phyloP scores from a whole-genome alignment of 1,140 invertebrate species.

The Paraescarpia echinospica region DNA sequence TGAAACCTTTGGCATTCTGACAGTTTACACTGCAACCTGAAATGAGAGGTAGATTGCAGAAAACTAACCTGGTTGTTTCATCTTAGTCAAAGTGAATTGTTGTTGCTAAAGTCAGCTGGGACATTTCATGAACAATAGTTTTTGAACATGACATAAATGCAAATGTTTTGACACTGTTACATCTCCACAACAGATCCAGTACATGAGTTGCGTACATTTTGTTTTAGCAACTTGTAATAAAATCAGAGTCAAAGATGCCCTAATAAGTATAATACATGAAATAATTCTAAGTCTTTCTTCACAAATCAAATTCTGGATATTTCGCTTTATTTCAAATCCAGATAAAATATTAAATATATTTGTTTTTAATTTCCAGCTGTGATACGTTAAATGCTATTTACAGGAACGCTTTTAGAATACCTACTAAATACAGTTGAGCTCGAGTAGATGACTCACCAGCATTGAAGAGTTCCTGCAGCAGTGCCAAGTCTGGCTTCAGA shows the following conservation, averaged over 20 bases:
- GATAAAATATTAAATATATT: not conserved
- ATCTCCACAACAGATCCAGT: not conserved
- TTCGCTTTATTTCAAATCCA: no score
- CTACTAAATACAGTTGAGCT: not conserved
- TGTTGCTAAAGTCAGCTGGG: not conserved
- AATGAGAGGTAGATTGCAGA: slow-evolving; percentile 33
- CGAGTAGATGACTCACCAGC: not conserved
- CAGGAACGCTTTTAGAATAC: not conserved
- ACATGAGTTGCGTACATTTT: not conserved
- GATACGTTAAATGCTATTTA: no score
- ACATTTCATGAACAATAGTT: not conserved
- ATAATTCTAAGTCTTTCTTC: not conserved
- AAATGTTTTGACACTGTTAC: not conserved
- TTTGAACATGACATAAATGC: not conserved
- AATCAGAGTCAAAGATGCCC: not conserved
- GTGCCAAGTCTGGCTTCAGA: slow-evolving; percentile 22
- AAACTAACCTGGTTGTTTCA: not conserved
- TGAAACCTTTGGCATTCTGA: slow-evolving; percentile 42
- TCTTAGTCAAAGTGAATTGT: not conserved
- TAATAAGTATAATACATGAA: not conserved
- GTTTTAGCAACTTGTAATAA: not conserved
- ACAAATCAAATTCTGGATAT: no score
- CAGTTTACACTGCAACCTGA: slow-evolving; percentile 45
- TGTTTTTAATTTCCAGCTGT: not conserved
- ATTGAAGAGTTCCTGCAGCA: slow-evolving; percentile 33